Evolutionary conservation across 2,113 vertebrate genomes (phyloP), one percentile per base, ranked within the genome.

Genomic region (Misgurnus anguillicaudatus): DNA sequence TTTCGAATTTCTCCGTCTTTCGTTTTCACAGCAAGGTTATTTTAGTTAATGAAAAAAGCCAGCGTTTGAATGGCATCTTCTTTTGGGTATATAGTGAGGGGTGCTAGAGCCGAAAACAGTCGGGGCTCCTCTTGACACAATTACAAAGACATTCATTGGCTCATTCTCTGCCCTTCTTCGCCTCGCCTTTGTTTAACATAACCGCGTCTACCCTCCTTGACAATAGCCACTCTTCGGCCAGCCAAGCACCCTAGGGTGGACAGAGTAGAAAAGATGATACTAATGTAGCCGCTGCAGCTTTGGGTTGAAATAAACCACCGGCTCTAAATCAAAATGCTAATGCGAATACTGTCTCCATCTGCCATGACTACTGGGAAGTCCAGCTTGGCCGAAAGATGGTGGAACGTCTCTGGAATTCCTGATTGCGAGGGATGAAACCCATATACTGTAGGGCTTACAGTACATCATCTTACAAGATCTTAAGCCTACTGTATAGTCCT

Each of bases 181-280:
- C 83, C 85, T 87, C 86, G 83, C 81, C 83, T 91, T 89, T 90
- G 87, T 91, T 89, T 88, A 88, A 86, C 87, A 89, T 87, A 89
- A 87, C 84, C 66, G 48, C 72, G 85, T 87, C 88, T 81, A 62
- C 67, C 79, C 80, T 77, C 55, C 48, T 53, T 11, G 81, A 91
- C 87, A 90, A 89, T 87, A 86, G 80, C 78, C 77, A 78, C 41
- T 77, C 81, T 87, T 84, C 31, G 61, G 75, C 81, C 79, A 85
- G 77, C 82, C 80, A 70, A 83, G 87, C 82, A 85, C 89, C 87
- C 86, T 75, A 84, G 84, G 84, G 89, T 78, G 84, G 82, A 88
- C 60, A 79, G 62, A 82, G 48, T 64, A 86, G 83, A 89, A 90
- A 87, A 87, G 86, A 89, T 84, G 86, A 88, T 90, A 83, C 86